A percentile compares a stretch with the other conserved stretches of the same genome.
Conservation (phyloP, 2,888 invertebrate genomes). For the Euzophera pinguis region DNA sequence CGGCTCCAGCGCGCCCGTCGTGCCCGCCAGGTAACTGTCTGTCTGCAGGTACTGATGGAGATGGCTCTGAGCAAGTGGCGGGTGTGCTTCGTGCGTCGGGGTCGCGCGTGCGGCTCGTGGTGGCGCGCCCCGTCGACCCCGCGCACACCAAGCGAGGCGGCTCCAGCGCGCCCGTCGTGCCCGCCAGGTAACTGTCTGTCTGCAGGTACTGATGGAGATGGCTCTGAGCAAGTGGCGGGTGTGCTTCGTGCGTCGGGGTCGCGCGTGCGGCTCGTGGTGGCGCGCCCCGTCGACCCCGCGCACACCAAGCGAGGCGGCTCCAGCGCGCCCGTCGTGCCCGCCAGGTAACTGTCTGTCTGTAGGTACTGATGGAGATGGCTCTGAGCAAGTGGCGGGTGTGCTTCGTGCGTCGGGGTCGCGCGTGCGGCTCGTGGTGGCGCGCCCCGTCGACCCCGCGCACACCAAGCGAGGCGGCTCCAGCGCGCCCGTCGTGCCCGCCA, state of each 20-base stretch:
- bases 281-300: constrained; percentile 92
- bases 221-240: constrained; percentile 97
- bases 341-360: constrained; percentile 59
- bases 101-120: constrained; percentile 95
- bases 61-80: constrained; percentile 99
- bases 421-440: constrained; percentile 95
- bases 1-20: constrained; percentile 80
- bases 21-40: constrained; percentile 81
- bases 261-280: constrained; percentile 96
- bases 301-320: constrained; percentile 33
- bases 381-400: constrained; percentile 98
- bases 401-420: constrained; percentile 96
- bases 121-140: constrained; percentile 94
- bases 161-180: constrained; percentile 83
- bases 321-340: constrained; percentile 83
- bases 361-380: constrained; percentile 95
- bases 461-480: constrained; percentile 44
- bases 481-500: constrained; percentile 83
- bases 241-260: constrained; percentile 97
- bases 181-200: constrained; percentile 74
- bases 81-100: constrained; percentile 97
- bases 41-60: constrained; percentile 85
- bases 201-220: constrained; percentile 91
- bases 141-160: constrained; percentile 41
- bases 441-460: constrained; percentile 89